These are phyloP conservation scores for Saccostrea glomerata DNA, from an alignment of 1,140 invertebrate species.

Conservation along the genomic window DNA sequence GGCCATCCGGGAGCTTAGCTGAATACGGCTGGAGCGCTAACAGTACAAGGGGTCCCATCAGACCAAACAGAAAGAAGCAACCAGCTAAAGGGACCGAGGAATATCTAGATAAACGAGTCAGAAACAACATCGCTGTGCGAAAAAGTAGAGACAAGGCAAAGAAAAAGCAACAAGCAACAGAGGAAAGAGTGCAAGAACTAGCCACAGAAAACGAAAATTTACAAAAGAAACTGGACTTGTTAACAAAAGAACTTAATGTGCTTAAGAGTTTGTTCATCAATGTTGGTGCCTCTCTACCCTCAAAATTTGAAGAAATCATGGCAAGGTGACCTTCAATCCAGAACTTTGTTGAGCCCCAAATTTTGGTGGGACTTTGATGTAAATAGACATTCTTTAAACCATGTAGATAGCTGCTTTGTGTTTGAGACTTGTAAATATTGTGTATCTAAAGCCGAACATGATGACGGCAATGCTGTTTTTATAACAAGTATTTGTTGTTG, in stretches of 20 bases:
- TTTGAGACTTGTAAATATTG: conserved; percentile 8
- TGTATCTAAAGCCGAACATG: background rate
- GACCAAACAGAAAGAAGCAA: conserved; percentile 61
- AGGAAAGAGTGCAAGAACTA: conserved; percentile 94
- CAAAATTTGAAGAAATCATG: conserved; percentile 69
- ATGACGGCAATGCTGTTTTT: background rate
- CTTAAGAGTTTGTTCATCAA: conserved; percentile 88
- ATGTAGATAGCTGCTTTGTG: background rate
- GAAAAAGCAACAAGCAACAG: conserved; percentile 93
- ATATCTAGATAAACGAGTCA: conserved; percentile 92
- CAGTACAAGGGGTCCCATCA: conserved; percentile 56
- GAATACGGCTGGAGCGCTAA: background rate
- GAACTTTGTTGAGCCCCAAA: background rate
- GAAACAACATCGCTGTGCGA: conserved; percentile 98
- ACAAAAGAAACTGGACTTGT: conserved; percentile 93
- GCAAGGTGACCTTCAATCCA: conserved; percentile 47
- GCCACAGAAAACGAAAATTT: conserved; percentile 95
- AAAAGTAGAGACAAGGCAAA: conserved; percentile 98
- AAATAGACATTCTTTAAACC: background rate
- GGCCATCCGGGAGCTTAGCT: background rate
- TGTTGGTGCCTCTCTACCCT: conserved; percentile 76
- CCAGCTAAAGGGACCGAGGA: conserved; percentile 84
- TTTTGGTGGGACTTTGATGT: background rate
- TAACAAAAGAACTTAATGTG: conserved; percentile 94
- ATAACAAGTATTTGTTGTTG: conserved; percentile 13